These are phyloP conservation scores for Drosophila gaucha DNA, from an alignment of 2,888 invertebrate genomes.

Conservation along the genomic window DNA sequence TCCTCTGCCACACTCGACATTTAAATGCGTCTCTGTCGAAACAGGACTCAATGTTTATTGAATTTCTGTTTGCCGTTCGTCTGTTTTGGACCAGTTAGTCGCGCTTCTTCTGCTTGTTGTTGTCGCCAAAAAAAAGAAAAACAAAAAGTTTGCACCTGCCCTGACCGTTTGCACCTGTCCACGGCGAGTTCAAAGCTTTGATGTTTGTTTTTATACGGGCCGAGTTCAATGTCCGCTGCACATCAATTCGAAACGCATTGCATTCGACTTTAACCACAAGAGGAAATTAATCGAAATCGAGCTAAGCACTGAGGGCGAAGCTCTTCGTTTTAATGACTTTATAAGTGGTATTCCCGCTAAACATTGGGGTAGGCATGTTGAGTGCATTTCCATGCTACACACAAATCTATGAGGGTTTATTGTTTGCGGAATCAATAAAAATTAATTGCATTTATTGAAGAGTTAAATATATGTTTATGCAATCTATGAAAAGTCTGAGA, in stretches of 20 bases:
- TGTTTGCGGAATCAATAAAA: neutral
- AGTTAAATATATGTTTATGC: neutral
- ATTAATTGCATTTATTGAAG: neutral
- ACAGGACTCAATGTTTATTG: conserved; percentile 46
- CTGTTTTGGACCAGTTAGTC: conserved; percentile 64
- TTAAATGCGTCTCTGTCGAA: conserved; percentile 40
- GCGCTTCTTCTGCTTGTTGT: conserved; percentile 19
- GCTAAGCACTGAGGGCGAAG: conserved; percentile 6
- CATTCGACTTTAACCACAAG: conserved; percentile 22
- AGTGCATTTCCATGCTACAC: neutral
- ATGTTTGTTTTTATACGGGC: conserved; percentile 45
- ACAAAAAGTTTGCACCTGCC: conserved; percentile 60
- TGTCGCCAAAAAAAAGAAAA: conserved; percentile 37
- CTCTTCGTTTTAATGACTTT: conserved; percentile 23
- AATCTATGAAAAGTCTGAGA: neutral
- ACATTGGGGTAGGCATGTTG: conserved; percentile 18
- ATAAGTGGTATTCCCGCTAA: conserved; percentile 15
- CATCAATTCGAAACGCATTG: conserved; percentile 18
- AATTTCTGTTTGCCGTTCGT: conserved; percentile 47
- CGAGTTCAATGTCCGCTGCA: conserved; percentile 61
- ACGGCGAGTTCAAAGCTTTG: conserved; percentile 55
- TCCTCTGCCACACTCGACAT: conserved; percentile 4
- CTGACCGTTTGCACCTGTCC: conserved; percentile 68
- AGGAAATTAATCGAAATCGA: conserved; percentile 48
- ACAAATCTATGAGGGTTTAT: neutral